Evolutionary conservation across 2,113 vertebrate genomes (phyloP).

Genomic region (Chloropsis hardwickii): DNA sequence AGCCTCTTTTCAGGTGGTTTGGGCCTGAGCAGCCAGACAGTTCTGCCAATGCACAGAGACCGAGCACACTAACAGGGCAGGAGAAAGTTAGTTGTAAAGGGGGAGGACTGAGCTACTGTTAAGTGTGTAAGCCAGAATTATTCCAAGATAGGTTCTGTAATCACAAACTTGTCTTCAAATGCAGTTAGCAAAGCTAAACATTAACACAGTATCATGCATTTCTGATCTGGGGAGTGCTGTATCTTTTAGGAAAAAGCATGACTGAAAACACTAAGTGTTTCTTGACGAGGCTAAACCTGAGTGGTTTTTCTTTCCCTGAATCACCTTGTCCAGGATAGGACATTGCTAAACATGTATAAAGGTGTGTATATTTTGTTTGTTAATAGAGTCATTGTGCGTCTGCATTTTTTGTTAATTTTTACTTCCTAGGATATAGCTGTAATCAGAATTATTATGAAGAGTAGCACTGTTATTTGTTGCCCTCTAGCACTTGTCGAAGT

Average conservation of each 20-base stretch:
- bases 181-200: neutral
- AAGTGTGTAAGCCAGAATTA: neutral
- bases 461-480: neutral
- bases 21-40: neutral
- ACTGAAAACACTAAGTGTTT: neutral
- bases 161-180: neutral
- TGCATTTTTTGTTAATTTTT: neutral
- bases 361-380: neutral
- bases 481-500: neutral
- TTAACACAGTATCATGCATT: neutral
- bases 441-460: neutral
- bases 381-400: neutral
- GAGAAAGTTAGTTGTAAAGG: neutral
- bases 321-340: neutral
- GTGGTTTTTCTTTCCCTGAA: neutral
- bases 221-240: neutral
- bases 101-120: neutral
- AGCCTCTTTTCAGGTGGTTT: neutral
- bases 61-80: neutral
- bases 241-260: neutral
- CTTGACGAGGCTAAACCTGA: neutral
- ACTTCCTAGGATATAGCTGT: neutral
- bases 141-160: neutral
- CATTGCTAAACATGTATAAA: neutral
- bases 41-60: neutral